phyloP scores from a whole-genome alignment of 2,797 vertebrate genomes.

The Margarornis squamiger region DNA sequence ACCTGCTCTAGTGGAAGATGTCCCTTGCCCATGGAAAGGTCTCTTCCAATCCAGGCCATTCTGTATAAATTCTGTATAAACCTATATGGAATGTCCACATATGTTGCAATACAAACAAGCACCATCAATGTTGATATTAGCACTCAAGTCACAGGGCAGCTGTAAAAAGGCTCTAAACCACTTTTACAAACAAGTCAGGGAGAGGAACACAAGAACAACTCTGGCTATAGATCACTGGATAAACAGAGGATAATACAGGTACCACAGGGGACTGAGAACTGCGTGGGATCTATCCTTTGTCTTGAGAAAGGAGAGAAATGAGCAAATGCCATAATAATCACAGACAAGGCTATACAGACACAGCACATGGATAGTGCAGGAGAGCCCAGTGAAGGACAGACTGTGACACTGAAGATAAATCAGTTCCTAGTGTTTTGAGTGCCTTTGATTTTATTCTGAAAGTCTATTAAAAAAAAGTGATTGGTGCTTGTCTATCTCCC shows the following conservation, averaged over 20 bases:
- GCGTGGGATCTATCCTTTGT: background rate
- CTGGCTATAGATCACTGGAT: background rate
- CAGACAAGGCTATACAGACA: background rate
- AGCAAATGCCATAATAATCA: background rate
- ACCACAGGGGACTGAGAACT: background rate
- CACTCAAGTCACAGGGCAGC: background rate
- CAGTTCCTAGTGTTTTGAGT: background rate
- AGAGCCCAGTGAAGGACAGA: background rate
- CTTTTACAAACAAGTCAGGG: background rate
- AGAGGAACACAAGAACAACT: background rate
- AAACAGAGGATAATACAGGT: background rate
- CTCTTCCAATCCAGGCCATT: background rate
- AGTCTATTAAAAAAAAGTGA: background rate
- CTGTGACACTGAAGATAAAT: background rate
- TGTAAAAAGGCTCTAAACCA: background rate
- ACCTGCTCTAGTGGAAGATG: background rate
- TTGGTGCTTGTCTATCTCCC: background rate
- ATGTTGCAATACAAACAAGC: background rate
- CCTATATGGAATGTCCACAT: background rate
- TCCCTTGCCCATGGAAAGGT: background rate
- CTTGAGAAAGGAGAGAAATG: background rate
- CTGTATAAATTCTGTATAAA: background rate
- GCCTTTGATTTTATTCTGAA: background rate
- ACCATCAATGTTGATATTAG: accelerated
- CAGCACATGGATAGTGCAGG: accelerated